Conservation (phyloP, 2,888 invertebrate genomes). For the Itoplectis maculator region DNA sequence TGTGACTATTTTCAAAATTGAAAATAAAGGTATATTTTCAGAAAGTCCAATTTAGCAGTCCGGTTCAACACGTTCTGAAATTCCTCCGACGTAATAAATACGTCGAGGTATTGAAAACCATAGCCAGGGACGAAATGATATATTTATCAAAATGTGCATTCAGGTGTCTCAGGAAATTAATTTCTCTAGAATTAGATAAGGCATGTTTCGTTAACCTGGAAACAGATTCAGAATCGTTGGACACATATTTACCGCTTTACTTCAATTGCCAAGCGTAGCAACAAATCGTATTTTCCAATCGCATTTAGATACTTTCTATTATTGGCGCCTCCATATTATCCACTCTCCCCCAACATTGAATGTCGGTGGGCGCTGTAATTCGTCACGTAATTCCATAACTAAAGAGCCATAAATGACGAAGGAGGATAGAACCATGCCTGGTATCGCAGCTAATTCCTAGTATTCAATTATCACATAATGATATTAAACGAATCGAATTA, state of each 20-base stretch:
- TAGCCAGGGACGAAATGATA: too few relatives aligned
- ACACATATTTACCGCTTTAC: not conserved
- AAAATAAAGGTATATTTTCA: too few relatives aligned
- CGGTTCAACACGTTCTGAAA: too few relatives aligned
- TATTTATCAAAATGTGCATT: too few relatives aligned
- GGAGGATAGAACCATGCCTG: not conserved
- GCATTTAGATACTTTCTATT: not conserved
- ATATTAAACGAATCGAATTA: constrained; percentile 35
- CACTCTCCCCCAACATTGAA: not conserved
- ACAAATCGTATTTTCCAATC: not conserved
- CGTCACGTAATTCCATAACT: constrained; percentile 5
- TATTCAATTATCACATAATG: constrained; percentile 35
- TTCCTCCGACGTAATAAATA: too few relatives aligned
- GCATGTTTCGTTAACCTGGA: too few relatives aligned
- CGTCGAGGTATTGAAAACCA: too few relatives aligned
- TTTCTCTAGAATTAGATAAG: too few relatives aligned
- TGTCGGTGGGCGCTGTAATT: not conserved
- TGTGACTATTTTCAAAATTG: too few relatives aligned
- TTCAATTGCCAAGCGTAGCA: not conserved
- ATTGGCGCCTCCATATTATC: not conserved
- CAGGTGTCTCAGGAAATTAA: too few relatives aligned
- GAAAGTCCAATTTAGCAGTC: too few relatives aligned
- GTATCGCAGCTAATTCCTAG: constrained; percentile 24
- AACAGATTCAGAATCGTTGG: too few relatives aligned
- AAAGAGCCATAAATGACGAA: constrained; percentile 12